Conservation (phyloP, 1,140 invertebrate species). For the Ceratoteleas bidentatus region DNA sequence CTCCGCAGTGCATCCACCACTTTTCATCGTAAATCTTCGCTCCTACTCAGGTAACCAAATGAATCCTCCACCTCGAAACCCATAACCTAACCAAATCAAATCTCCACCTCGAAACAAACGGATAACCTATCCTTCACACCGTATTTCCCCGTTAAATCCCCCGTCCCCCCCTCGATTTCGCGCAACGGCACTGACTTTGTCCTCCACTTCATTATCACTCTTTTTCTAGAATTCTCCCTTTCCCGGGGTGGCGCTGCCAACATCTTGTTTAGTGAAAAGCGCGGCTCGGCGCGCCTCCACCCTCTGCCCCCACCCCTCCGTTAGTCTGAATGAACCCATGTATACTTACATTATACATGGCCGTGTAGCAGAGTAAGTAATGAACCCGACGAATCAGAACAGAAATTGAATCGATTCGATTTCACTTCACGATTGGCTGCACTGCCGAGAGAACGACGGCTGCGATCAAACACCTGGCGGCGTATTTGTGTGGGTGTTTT, state of each 20-base stretch:
- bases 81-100: no score
- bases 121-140: no score
- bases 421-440: constrained; percentile 72
- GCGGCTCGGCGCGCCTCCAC: constrained; percentile 11
- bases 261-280: constrained; percentile 32
- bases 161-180: constrained; percentile 11
- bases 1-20: no score
- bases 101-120: no score
- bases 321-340: constrained; percentile 38
- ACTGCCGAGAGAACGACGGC: constrained; percentile 43
- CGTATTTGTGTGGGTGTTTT: constrained; percentile 1
- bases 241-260: constrained; percentile 12
- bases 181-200: constrained; percentile 32
- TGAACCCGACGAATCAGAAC: constrained; percentile 74
- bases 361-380: constrained; percentile 58
- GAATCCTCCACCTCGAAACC: no score
- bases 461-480: constrained; percentile 45
- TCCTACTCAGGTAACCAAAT: no score
- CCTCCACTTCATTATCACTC: constrained; percentile 47
- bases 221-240: constrained; percentile 26
- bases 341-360: constrained; percentile 44
- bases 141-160: no score
- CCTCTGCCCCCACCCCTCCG: background rate
- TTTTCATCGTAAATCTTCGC: no score
- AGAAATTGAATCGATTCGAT: constrained; percentile 77